Evolutionary conservation across 2,888 invertebrate species (phyloP), one percentile per base, ranked within the genome.

Genomic region (Clepsis dumicolana): DNA sequence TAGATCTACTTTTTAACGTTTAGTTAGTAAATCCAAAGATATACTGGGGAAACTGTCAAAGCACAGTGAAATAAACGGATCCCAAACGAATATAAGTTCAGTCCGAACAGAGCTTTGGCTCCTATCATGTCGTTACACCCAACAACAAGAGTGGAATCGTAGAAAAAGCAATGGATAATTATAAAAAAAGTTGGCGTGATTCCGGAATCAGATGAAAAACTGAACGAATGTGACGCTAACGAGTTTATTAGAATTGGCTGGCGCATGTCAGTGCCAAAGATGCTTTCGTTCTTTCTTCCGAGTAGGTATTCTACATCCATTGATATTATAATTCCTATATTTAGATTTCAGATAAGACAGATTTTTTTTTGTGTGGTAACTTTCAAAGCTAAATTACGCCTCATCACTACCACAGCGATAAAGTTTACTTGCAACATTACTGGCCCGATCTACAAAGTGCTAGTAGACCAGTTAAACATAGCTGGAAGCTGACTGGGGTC

Each of bases 261-360:
- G 72, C 72, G 71, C 70, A 65, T 75, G 80, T 79, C 80, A 82
- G 74, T 80, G 81, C 79, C 81, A 81, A 80, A 77, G 57, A 56
- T 72, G 69, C 71, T 52, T 29, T 71, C 53, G 53, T n/a, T 50
- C 50, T 68, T 69, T 73, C 76, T 74, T 75, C 74, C 24, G 14
- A 21, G n/a, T 38, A 21, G 48, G 12, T 21, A 48, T 48, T 48
- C 41, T 16, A 21, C 21, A 21, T 21, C 12, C 48, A 48, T 48
- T 48, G 48, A 48, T 48, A 48, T 48, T 48, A 48, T 48, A 21
- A 48, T 21, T 21, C 3, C 21, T 48, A 48, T 21, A 12, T 48
- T 48, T 21, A 48, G 21, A 48, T 48, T 21, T 16, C n/a, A 44
- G 1, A 44, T 16, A 41, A 4, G 41, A 41, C 41, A 14, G 35